Base-by-base conservation (phyloP, 2,797 vertebrate genomes). In the Oreochromis grahami region DNA sequence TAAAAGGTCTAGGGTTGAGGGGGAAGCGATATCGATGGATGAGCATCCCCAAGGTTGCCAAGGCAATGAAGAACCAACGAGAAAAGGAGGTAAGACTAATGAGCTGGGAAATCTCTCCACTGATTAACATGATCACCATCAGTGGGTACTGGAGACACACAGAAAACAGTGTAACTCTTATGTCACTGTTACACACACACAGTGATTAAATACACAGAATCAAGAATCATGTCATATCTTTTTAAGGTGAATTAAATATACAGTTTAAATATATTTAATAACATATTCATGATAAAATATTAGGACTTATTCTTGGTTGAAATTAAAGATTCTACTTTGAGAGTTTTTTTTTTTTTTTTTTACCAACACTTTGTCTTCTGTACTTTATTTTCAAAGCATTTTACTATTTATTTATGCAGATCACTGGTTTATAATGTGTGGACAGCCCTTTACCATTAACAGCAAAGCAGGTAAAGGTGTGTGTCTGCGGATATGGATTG, bases 391-490 rank as follows among this genome's bases (percentile, higher is more conserved):
- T 48, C 14, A 48, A 17, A 45, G 4, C 3, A 1, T 48, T 29
- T 72, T 72, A 48, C 5, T 48, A 19, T 48, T 29, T 48, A 72
- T 72, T 12, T 48, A 72, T 0, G 1, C 2, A 72, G 24, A 72
- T 43, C 14, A 48, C 41, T 72, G 41, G 41, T 72, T 45, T 72
- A 19, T 45, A 45, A 45, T 45, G 48, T 72, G 48, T 34, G 10
- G 29, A 56, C 19, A 56, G 13, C 5, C 6, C 34, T 43, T 86
- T 63, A 99, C 98, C 98, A 98, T 94, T 77, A 99, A 93, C 90
- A 99, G 95, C 89, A 99, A 97, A 87, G 98, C 98, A 93, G 99
- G 98, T 85, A 99, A 86, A 88, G 99, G 99, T 77, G 99, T 99
- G 55, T 96, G 97, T 95, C 98, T 97, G 91, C 95, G 97, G 92